Conservation (phyloP, 2,888 invertebrate genomes). For the Tachystola acroxantha region DNA sequence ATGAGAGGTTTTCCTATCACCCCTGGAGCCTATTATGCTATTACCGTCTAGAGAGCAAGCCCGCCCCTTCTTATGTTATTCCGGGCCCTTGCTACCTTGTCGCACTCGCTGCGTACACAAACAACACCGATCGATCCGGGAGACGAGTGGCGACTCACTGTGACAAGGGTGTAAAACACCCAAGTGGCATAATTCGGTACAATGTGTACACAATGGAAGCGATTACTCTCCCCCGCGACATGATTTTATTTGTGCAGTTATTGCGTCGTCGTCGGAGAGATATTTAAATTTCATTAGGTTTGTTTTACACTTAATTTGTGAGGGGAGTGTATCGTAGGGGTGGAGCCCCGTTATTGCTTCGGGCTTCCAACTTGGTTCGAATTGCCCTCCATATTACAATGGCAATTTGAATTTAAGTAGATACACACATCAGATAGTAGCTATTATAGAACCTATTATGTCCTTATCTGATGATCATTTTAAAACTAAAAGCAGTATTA, state of each 20-base stretch:
- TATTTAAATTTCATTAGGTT: constrained; percentile 79
- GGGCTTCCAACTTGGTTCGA: constrained; percentile 55
- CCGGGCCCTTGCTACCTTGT: constrained; percentile 51
- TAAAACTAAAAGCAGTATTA: constrained; percentile 9
- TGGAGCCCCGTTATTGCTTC: constrained; percentile 58
- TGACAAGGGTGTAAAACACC: constrained; percentile 52
- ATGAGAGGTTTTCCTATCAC: constrained; percentile 69
- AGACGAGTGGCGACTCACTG: constrained; percentile 24
- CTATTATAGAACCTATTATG: constrained; percentile 33
- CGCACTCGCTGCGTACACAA: constrained; percentile 28
- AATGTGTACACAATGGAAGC: constrained; percentile 71
- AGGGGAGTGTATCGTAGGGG: constrained; percentile 66
- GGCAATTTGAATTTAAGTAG: constrained; percentile 67
- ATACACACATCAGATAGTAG: constrained; percentile 60
- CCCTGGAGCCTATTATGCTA: constrained; percentile 71
- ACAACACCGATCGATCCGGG: constrained; percentile 11
- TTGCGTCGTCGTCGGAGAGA: constrained; percentile 70
- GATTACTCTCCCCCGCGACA: constrained; percentile 72
- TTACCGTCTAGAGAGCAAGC: constrained; percentile 62
- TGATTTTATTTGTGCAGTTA: constrained; percentile 77
- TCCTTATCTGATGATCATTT: constrained; percentile 29
- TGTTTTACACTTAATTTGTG: constrained; percentile 79
- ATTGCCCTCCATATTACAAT: constrained; percentile 59
- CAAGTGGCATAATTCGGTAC: constrained; percentile 48
- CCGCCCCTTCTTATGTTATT: constrained; percentile 60